Conservation (phyloP, 1,140 invertebrate genomes). For the Calephelis nemesis region DNA sequence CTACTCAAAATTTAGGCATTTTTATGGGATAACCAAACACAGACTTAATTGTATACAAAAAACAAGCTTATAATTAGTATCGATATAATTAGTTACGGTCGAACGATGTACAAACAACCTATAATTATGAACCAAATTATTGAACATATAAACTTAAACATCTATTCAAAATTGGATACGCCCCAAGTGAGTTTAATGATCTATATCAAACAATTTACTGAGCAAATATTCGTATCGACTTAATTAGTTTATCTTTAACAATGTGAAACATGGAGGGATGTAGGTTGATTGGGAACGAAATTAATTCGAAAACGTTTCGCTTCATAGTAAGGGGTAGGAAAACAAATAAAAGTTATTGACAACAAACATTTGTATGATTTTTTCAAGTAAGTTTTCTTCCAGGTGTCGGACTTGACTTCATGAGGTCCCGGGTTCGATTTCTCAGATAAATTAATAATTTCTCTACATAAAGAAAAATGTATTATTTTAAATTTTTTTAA, state of each 20-base stretch:
- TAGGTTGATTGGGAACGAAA: conserved; percentile 66
- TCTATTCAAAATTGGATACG: conserved; percentile 13
- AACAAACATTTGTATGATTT: too few species aligned
- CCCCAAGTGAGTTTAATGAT: conserved; percentile 43
- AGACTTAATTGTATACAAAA: not conserved
- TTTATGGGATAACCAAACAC: not conserved
- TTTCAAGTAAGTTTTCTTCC: too few species aligned
- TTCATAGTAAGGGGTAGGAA: conserved; percentile 29
- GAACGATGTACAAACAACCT: conserved; percentile 20
- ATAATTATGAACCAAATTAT: conserved; percentile 20
- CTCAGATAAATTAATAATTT: too few species aligned
- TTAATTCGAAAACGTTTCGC: conserved; percentile 61
- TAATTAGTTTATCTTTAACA: conserved; percentile 64
- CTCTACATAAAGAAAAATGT: too few species aligned
- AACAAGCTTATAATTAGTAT: conserved; percentile 4
- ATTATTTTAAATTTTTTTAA: too few species aligned
- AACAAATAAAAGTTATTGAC: not conserved
- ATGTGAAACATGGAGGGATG: conserved; percentile 61
- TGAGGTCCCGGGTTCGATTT: too few species aligned
- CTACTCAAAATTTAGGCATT: too few species aligned
- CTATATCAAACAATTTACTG: conserved; percentile 67
- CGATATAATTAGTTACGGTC: not conserved
- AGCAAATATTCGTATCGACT: conserved; percentile 70
- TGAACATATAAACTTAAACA: conserved; percentile 19
- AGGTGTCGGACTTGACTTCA: too few species aligned